Evolutionary conservation across 2,113 vertebrate genomes (phyloP).

Genomic region (Varanus salvator): DNA sequence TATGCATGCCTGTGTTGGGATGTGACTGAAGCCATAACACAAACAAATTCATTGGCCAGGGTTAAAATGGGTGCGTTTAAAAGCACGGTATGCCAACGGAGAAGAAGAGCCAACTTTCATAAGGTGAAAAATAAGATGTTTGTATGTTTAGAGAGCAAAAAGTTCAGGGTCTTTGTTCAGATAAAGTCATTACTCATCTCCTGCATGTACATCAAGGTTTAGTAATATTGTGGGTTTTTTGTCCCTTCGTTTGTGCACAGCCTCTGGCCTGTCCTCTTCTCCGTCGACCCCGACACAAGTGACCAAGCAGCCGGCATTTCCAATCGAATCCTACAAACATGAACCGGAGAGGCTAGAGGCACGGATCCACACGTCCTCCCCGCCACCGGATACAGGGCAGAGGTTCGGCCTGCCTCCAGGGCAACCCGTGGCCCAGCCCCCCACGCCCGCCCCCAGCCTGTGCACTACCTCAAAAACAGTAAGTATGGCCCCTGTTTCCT

Average conservation of each 20-base stretch:
- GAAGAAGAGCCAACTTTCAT: background rate
- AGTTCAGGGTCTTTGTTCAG: background rate
- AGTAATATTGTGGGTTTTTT: constrained; percentile 19
- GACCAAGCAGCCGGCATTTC: constrained; percentile 86
- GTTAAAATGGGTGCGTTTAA: background rate
- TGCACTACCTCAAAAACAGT: constrained; percentile 87
- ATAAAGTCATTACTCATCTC: background rate
- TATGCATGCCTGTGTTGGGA: background rate
- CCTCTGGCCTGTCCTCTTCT: constrained; percentile 89
- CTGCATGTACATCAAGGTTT: background rate
- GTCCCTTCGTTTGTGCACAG: constrained; percentile 67
- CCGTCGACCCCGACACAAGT: constrained; percentile 91
- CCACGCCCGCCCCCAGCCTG: constrained; percentile 74
- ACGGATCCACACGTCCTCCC: constrained; percentile 83
- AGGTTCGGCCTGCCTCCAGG: constrained; percentile 79
- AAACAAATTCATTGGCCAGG: background rate
- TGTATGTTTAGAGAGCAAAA: background rate
- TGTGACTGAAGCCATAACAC: background rate
- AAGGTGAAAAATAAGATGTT: background rate
- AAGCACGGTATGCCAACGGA: background rate
- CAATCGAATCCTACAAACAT: constrained; percentile 86
- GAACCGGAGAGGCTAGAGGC: constrained; percentile 83
- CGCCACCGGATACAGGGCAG: constrained; percentile 86
- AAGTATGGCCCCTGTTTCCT: constrained; percentile 71
- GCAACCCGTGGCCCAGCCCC: constrained; percentile 77